Base-by-base conservation (phyloP, 2,113 vertebrate genomes). In the Heterochromis multidens region DNA sequence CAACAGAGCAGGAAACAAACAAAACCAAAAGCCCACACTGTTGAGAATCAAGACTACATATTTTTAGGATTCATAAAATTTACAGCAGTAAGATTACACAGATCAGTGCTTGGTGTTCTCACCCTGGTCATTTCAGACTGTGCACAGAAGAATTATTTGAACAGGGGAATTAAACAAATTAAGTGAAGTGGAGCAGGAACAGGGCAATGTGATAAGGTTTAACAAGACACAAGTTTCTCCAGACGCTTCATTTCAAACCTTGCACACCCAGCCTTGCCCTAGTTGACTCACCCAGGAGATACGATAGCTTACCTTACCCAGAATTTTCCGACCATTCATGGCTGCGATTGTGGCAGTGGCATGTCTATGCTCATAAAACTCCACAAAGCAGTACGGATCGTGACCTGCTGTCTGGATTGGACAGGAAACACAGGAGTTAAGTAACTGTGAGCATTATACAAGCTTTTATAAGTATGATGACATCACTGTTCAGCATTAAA, bases 291-390 rank as follows among this genome's bases (percentile, higher is more conserved):
- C 95, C 94, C 94, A 93, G 82, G 86, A 96, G 93, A 93, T 90
- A 94, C 8, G 95, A 95, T 94, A 96, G 92, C 97, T 97, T 99
- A 99, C 99, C 98, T 99, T 99, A 97, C 99, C 98, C 97, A 99
- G 97, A 96, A 99, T 99, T 97, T 99, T 99, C 96, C 98, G 96
- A 90, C 99, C 98, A 40, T 99, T 99, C 98, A 99, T 99, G 89
- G 99, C 99, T 87, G 98, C 98, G 85, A 99, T 96, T 1, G 99
- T 98, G 19, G 99, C 98, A 54, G 98, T 98, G 67, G 98, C 98
- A 61, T 99, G 98, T 91, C 98, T 97, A 95, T 99, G 98, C 90
- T 99, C 99, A 86, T 97, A 99, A 91, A 99, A 99, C 94, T 99
- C 99, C 97, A 99, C 98, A 85, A 99, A 99, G 94, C 99, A 99